These are phyloP conservation scores for Caenorhabditis sp. DNA, from an alignment of 2,888 invertebrate genomes.

Conservation along the genomic window DNA sequence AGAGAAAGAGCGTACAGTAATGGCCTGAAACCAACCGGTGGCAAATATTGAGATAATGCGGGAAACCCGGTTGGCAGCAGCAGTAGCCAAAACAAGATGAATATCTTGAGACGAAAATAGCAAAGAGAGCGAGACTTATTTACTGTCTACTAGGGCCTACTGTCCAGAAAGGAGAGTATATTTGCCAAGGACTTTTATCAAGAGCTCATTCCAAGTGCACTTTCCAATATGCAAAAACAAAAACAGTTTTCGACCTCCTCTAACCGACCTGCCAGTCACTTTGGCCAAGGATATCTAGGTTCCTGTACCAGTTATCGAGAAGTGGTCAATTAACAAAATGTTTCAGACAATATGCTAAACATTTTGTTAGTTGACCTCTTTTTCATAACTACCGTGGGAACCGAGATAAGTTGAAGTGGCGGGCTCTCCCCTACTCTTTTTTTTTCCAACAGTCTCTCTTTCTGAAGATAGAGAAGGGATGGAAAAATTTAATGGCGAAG, in stretches of 20 bases:
- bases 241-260: slow-evolving; percentile 2
- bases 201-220: slow-evolving; percentile 10
- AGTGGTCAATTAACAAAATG: too few species aligned
- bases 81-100: slow-evolving; percentile 15
- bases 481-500: slow-evolving; percentile 1
- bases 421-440: too few species aligned
- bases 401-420: too few species aligned
- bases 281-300: too few species aligned
- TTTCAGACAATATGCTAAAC: too few species aligned
- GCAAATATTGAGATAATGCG: slow-evolving; percentile 39
- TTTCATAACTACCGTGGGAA: too few species aligned
- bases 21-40: slow-evolving; percentile 6
- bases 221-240: slow-evolving; percentile 17
- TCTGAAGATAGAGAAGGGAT: background rate
- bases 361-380: too few species aligned
- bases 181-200: slow-evolving; percentile 24
- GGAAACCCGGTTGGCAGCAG: slow-evolving; percentile 9
- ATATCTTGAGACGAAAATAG: slow-evolving; percentile 12
- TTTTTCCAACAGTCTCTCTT: background rate
- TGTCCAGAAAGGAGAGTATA: slow-evolving; percentile 39
- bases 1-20: slow-evolving; percentile 38
- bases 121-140: slow-evolving; percentile 41
- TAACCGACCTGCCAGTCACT: too few species aligned
- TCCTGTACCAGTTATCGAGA: too few species aligned
- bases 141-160: slow-evolving; percentile 25